Percentiles rank a stretch among this genome's conserved stretches.
Conservation (phyloP, 2,888 invertebrate genomes). For the Hypena proboscidalis region DNA sequence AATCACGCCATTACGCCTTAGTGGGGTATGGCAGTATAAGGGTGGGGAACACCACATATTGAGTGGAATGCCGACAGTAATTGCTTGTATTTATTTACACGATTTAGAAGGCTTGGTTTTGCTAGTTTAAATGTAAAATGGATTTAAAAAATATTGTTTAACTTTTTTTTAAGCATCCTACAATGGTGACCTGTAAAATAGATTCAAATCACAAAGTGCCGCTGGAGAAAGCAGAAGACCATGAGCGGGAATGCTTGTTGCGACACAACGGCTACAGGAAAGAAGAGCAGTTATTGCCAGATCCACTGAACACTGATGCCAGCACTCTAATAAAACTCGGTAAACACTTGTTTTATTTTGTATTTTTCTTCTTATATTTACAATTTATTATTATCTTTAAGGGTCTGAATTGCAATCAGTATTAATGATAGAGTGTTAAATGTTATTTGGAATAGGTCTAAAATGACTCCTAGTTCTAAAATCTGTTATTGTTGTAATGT, state of each 20-base stretch:
- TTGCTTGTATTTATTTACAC: no score
- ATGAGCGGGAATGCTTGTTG: conserved; percentile 61
- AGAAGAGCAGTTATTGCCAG: conserved; percentile 62
- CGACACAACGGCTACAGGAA: conserved; percentile 56
- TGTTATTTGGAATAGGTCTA: no score
- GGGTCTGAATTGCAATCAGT: neutral
- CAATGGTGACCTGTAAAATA: conserved; percentile 55
- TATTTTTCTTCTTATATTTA: neutral
- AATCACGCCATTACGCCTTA: no score
- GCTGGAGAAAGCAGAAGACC: conserved; percentile 43
- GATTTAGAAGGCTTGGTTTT: no score
- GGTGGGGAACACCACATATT: no score
- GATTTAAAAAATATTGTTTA: neutral
- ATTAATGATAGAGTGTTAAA: neutral
- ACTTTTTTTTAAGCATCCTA: conserved; percentile 48
- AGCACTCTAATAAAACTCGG: conserved; percentile 63
- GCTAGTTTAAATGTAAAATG: no score
- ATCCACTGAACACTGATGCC: conserved; percentile 52
- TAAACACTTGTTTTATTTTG: conserved; percentile 35
- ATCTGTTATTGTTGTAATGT: no score
- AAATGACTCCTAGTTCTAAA: no score
- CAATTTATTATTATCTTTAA: no score
- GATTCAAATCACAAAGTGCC: conserved; percentile 61
- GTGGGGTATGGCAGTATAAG: no score
- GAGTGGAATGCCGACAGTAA: no score